Conservation (phyloP, 2,888 invertebrate genomes). For the Aphrophora alni region DNA sequence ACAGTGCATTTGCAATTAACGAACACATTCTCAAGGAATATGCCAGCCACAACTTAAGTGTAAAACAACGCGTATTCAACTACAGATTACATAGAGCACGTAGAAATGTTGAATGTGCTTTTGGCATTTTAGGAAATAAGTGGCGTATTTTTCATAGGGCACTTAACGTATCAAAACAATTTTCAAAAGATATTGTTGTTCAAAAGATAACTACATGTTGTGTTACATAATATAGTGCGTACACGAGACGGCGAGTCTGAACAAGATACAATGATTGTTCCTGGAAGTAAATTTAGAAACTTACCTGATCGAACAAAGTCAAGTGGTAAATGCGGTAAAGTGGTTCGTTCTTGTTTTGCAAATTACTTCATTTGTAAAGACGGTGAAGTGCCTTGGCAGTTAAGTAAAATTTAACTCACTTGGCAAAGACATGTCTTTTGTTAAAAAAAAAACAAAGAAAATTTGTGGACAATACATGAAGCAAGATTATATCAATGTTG, state of each 20-base stretch:
- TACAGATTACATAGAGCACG: constrained; percentile 11
- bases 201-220: neutral
- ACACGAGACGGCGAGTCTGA: neutral
- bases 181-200: constrained; percentile 18
- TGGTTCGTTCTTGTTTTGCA: neutral
- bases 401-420: constrained; percentile 9
- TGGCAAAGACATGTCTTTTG: too few relatives aligned
- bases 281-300: neutral
- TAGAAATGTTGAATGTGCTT: constrained; percentile 21
- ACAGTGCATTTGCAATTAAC: neutral
- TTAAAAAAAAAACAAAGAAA: neutral
- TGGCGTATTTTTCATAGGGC: constrained; percentile 22
- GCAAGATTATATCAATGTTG: too few relatives aligned
- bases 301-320: neutral
- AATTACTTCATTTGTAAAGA: constrained; percentile 12
- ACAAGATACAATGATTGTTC: neutral
- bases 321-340: constrained; percentile 10
- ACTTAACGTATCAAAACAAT: constrained; percentile 16
- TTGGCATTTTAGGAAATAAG: constrained; percentile 16
- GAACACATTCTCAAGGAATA: constrained; percentile 20
- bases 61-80: constrained; percentile 21
- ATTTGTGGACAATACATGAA: too few relatives aligned
- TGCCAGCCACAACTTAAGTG: constrained; percentile 7
- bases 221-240: constrained; percentile 21
- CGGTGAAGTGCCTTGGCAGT: constrained; percentile 15